Conservation (phyloP, 2,888 invertebrate genomes). For the Spodoptera picta region DNA sequence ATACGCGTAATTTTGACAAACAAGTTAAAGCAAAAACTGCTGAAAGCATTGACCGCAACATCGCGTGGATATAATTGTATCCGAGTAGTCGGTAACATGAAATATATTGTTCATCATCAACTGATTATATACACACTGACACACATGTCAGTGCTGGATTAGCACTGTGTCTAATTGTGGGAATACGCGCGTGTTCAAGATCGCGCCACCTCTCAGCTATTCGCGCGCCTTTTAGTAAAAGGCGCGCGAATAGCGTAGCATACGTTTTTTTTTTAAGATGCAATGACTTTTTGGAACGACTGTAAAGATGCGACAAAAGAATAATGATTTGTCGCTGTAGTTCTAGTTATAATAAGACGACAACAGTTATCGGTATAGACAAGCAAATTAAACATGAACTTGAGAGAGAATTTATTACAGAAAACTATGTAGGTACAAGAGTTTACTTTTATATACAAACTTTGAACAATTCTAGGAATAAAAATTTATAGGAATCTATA, state of each 20-base stretch:
- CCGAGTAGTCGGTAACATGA: conserved; percentile 16
- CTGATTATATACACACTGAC: conserved; percentile 23
- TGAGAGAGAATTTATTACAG: conserved; percentile 23
- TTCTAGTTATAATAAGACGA: conserved; percentile 12
- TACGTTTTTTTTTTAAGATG: conserved; percentile 54
- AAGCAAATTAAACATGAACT: conserved; percentile 12
- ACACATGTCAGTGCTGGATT: conserved; percentile 20
- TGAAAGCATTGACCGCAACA: conserved; percentile 40
- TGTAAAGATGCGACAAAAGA: conserved; percentile 16
- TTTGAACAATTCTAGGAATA: no score
- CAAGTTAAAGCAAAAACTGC: conserved; percentile 32
- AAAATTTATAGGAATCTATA: no score
- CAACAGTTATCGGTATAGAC: conserved; percentile 33
- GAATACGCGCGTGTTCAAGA: conserved; percentile 63
- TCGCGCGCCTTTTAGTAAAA: conserved; percentile 61
- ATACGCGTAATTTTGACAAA: conserved; percentile 30
- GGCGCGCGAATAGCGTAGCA: no score
- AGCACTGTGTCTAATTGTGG: conserved; percentile 63
- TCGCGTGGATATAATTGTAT: conserved; percentile 43
- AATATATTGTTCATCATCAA: conserved; percentile 31
- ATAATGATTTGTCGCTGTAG: conserved; percentile 13
- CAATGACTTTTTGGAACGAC: conserved; percentile 29
- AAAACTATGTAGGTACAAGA: conserved; percentile 7
- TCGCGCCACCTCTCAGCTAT: conserved; percentile 73
- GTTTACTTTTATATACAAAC: neutral